Conservation (phyloP, 2,113 vertebrate genomes). For the Maccullochella peelii region DNA sequence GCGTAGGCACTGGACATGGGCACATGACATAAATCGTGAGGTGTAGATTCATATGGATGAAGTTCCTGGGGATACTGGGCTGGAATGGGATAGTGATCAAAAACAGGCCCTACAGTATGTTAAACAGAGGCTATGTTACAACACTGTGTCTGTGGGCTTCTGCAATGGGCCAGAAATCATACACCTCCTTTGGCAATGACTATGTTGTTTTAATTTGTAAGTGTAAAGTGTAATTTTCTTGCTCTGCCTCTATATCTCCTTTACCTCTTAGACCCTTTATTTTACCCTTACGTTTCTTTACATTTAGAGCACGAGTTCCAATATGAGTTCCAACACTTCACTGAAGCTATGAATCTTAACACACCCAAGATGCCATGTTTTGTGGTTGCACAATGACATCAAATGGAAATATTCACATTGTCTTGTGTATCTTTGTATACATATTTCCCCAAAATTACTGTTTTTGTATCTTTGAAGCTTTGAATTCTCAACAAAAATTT, state of each 20-base stretch:
- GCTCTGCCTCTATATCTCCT: neutral
- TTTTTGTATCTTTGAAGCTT: neutral
- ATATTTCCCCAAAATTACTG: neutral
- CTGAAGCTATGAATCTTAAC: neutral
- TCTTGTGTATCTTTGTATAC: constrained; percentile 1
- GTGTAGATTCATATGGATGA: constrained; percentile 25
- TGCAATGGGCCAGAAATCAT: constrained; percentile 16
- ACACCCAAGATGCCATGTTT: constrained; percentile 16
- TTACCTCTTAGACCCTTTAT: constrained; percentile 1
- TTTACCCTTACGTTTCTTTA: neutral
- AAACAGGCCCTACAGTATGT: neutral
- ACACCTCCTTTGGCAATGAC: neutral
- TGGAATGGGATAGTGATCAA: neutral
- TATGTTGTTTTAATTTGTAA: constrained; percentile 17
- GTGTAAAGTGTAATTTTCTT: constrained; percentile 14
- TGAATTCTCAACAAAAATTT: neutral
- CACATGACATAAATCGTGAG: neutral
- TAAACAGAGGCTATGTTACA: neutral
- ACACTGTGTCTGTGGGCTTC: neutral
- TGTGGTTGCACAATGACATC: constrained; percentile 2
- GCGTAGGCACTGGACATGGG: neutral
- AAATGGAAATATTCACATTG: constrained; percentile 2
- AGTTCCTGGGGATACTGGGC: neutral
- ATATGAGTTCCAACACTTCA: constrained; percentile 2
- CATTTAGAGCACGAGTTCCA: neutral